Percentiles rank a stretch among this genome's conserved stretches.
Evolutionary conservation across 1,140 invertebrate species (phyloP).

Genomic region (Bombyx mori): DNA sequence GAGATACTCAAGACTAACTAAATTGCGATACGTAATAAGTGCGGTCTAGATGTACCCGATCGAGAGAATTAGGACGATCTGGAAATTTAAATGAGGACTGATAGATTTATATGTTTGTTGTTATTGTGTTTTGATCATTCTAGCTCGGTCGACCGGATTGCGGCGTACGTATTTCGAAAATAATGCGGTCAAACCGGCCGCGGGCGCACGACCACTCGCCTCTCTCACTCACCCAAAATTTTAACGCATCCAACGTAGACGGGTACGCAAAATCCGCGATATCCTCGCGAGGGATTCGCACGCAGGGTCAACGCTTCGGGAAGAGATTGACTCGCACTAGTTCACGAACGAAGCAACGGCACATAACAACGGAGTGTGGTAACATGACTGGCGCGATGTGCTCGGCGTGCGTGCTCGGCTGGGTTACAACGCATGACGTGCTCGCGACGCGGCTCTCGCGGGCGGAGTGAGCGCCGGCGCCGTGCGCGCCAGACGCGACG

Average conservation of each 20-base stretch:
- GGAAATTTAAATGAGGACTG: slow-evolving; percentile 22
- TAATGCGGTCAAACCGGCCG: slow-evolving; percentile 69
- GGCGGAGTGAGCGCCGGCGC: slow-evolving; percentile 34
- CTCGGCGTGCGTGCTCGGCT: slow-evolving; percentile 34
- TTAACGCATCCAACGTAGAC: slow-evolving; percentile 66
- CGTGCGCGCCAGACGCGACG: slow-evolving; percentile 34
- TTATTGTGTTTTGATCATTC: slow-evolving; percentile 64
- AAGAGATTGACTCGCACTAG: slow-evolving; percentile 56
- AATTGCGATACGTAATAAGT: background rate
- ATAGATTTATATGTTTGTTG: slow-evolving; percentile 46
- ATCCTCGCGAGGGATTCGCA: slow-evolving; percentile 31
- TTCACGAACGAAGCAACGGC: slow-evolving; percentile 51
- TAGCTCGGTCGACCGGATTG: slow-evolving; percentile 56
- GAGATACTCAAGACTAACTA: background rate
- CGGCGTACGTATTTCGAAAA: slow-evolving; percentile 66
- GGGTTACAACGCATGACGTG: slow-evolving; percentile 33
- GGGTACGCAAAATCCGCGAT: slow-evolving; percentile 52
- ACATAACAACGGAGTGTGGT: slow-evolving; percentile 57
- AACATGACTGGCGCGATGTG: slow-evolving; percentile 55
- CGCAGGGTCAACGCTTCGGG: slow-evolving; percentile 56
- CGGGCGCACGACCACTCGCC: slow-evolving; percentile 49
- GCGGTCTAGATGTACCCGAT: background rate
- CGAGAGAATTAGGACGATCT: slow-evolving; percentile 11
- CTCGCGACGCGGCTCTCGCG: slow-evolving; percentile 35
- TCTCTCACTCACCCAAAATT: slow-evolving; percentile 69